phyloP scores from a whole-genome alignment of 2,888 invertebrate genomes.

The Cordylochernes scorpioides region DNA sequence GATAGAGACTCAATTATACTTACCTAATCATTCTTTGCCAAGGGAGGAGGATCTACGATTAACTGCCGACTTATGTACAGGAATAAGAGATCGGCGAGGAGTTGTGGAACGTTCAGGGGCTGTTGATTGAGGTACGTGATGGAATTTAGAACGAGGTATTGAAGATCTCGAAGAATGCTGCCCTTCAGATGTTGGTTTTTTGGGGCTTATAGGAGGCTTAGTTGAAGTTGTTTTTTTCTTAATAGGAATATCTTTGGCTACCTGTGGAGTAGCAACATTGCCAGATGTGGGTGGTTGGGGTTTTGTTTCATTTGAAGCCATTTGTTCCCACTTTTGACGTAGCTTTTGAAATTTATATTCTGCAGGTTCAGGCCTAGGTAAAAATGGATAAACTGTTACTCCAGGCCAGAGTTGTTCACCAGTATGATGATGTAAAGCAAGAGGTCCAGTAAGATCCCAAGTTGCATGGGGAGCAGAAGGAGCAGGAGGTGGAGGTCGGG shows the following conservation, averaged over 20 bases:
- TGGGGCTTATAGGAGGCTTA: too few species aligned
- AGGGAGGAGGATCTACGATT: too few species aligned
- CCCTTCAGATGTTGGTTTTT: too few species aligned
- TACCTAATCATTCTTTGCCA: too few species aligned
- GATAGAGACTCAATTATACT: too few species aligned
- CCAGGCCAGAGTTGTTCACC: slow-evolving; percentile 12
- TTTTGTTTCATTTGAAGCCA: too few species aligned
- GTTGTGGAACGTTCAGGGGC: not conserved
- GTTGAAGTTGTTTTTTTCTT: not conserved
- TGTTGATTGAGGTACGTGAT: not conserved
- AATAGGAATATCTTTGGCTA: not conserved
- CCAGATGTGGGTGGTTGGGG: not conserved
- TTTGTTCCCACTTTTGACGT: slow-evolving; percentile 52
- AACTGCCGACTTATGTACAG: too few species aligned
- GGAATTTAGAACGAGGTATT: too few species aligned
- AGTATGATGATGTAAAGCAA: too few species aligned
- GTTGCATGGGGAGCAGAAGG: too few species aligned
- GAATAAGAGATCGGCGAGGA: not conserved
- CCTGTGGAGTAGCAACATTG: not conserved
- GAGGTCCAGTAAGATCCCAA: too few species aligned
- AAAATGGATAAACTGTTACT: slow-evolving; percentile 10
- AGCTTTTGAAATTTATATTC: slow-evolving; percentile 42
- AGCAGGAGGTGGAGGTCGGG: slow-evolving; percentile 5
- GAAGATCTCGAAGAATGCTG: too few species aligned
- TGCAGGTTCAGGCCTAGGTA: slow-evolving; percentile 18